These are phyloP conservation scores for Patiria pectinifera DNA, from an alignment of 53 echinoderm and acorn worm species.

Conservation along the genomic window DNA sequence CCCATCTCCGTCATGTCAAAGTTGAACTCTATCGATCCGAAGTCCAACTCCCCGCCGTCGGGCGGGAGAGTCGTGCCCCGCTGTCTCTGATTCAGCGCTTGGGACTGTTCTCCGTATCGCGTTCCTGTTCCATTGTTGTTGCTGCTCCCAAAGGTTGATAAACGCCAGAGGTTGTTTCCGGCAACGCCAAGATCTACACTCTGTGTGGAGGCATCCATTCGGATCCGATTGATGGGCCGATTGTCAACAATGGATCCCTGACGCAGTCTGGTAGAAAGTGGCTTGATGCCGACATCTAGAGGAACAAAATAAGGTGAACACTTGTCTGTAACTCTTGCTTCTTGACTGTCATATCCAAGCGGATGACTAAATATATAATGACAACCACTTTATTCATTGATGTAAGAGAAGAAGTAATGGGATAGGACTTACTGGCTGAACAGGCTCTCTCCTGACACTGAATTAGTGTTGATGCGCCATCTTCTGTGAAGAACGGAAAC, in stretches of 20 bases:
- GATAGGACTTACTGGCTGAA: not conserved
- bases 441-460: constrained; percentile 62
- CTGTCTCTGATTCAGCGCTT: constrained; percentile 74
- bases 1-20: constrained; percentile 82
- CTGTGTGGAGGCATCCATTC: constrained; percentile 67
- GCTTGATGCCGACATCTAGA: constrained; percentile 45
- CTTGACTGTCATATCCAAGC: not conserved
- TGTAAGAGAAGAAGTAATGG: too few species aligned
- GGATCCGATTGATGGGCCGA: constrained; percentile 71
- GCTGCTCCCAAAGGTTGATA: constrained; percentile 77
- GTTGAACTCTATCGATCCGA: constrained; percentile 79
- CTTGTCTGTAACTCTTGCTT: not conserved
- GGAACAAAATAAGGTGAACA: not conserved
- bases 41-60: constrained; percentile 59
- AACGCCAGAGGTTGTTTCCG: constrained; percentile 80
- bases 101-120: constrained; percentile 61
- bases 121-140: constrained; percentile 73
- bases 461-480: constrained; percentile 51
- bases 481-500: constrained; percentile 57
- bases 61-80: constrained; percentile 72
- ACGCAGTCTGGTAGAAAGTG: constrained; percentile 52
- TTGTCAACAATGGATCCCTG: constrained; percentile 75
- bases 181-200: constrained; percentile 74
- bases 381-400: not conserved
- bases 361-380: not conserved